Percentiles rank a stretch among this genome's conserved stretches.
Conservation (phyloP, 1,140 invertebrate species). For the Drosophila lini region DNA sequence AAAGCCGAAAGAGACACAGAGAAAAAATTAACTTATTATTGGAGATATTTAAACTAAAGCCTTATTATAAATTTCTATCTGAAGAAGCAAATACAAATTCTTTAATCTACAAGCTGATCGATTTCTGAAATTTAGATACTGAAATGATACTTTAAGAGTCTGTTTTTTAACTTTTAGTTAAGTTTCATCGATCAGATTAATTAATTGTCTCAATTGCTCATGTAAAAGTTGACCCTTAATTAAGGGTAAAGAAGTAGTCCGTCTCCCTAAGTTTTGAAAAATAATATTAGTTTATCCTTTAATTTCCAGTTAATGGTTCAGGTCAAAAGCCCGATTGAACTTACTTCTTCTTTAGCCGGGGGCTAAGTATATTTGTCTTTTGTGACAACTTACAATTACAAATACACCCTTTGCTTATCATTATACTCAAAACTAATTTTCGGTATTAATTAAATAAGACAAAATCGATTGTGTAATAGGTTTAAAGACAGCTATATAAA, state of each 20-base stretch:
- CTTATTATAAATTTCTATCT: too few relatives aligned
- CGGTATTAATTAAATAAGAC: not conserved
- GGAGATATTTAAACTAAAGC: too few relatives aligned
- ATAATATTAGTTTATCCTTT: not conserved
- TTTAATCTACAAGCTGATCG: not conserved
- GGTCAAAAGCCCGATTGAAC: not conserved
- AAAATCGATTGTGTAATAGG: slow-evolving; percentile 6
- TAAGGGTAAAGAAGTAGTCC: not conserved
- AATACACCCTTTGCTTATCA: too few relatives aligned
- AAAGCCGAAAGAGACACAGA: slow-evolving; percentile 36
- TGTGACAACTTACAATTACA: too few relatives aligned
- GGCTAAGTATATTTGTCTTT: too few relatives aligned
- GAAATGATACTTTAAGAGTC: not conserved
- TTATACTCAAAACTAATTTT: not conserved
- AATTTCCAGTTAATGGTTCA: not conserved
- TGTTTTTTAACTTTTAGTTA: not conserved
- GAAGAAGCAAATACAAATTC: too few relatives aligned
- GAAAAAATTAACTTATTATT: not conserved
- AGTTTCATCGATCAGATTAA: not conserved
- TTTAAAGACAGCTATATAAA: not conserved
- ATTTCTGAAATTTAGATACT: not conserved
- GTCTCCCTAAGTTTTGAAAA: too few relatives aligned
- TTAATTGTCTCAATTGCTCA: not conserved
- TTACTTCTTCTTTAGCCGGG: not conserved
- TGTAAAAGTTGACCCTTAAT: not conserved